Evolutionary conservation across 1,140 invertebrate genomes (phyloP).

Genomic region (Drosophila littoralis): DNA sequence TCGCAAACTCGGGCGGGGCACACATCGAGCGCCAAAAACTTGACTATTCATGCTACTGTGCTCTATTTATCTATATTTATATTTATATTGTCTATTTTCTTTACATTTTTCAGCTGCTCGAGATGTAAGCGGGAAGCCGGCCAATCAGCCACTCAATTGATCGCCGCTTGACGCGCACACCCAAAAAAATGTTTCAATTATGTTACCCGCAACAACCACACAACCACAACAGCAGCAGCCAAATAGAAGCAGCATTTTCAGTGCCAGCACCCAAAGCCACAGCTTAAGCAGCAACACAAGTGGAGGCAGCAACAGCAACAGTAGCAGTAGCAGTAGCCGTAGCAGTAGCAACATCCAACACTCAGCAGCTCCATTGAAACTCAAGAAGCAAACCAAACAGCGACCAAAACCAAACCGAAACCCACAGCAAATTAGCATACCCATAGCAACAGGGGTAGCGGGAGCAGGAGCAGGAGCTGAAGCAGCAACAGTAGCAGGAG

Average conservation of each 20-base stretch:
- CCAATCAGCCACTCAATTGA: conserved; percentile 68
- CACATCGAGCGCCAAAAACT: not conserved
- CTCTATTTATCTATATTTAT: conserved; percentile 1
- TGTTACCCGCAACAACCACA: conserved; percentile 67
- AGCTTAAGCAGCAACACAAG: conserved; percentile 31
- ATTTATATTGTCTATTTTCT: conserved; percentile 29
- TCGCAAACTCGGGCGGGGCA: not conserved
- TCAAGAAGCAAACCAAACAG: conserved; percentile 51
- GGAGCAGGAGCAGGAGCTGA: conserved; percentile 1
- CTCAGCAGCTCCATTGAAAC: conserved; percentile 27
- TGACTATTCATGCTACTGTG: conserved; percentile 18
- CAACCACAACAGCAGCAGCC: conserved; percentile 44
- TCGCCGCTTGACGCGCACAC: conserved; percentile 48
- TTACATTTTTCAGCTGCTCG: conserved; percentile 28
- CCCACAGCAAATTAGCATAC: conserved; percentile 68
- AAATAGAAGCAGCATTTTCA: conserved; percentile 25
- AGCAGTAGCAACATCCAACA: conserved; percentile 9
- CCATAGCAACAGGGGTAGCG: conserved; percentile 40
- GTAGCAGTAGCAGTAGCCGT: conserved; percentile 4
- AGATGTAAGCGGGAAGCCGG: conserved; percentile 52
- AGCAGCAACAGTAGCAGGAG: conserved; percentile 3
- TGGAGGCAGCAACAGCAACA: conserved; percentile 9
- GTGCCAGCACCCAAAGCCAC: conserved; percentile 19
- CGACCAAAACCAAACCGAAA: conserved; percentile 53
- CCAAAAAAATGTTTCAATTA: conserved; percentile 80